These are phyloP conservation scores for Mus caroli DNA, from an alignment of 2,797 vertebrate genomes.

Conservation along the genomic window DNA sequence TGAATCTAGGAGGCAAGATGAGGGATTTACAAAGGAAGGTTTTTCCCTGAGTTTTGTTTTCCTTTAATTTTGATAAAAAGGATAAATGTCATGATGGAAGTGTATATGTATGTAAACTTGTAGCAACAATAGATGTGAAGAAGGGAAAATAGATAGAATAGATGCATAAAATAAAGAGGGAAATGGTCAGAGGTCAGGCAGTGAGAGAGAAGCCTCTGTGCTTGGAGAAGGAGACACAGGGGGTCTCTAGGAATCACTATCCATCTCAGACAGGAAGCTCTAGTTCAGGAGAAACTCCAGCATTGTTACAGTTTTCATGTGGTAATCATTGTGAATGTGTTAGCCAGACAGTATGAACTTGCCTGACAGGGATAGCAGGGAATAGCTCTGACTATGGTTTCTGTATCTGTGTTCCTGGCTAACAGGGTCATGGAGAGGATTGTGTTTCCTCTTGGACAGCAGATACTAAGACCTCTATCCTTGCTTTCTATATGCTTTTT, in stretches of 20 bases:
- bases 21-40: background rate
- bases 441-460: accelerated
- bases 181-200: background rate
- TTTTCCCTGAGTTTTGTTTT: background rate
- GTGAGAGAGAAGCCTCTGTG: background rate
- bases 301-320: background rate
- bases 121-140: background rate
- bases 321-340: background rate
- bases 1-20: background rate
- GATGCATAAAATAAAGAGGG: background rate
- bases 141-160: background rate
- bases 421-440: background rate
- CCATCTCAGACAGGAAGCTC: no score
- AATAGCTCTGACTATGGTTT: background rate
- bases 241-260: no score
- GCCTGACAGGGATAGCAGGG: accelerated
- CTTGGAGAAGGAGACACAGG: background rate
- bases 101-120: background rate
- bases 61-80: background rate
- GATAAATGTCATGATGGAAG: background rate
- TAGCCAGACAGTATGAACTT: background rate
- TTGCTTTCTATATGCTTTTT: accelerated
- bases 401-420: background rate
- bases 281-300: background rate
- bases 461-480: background rate